phyloP scores from a whole-genome alignment of 2,797 vertebrate species.

The Rhinoraja longicauda region DNA sequence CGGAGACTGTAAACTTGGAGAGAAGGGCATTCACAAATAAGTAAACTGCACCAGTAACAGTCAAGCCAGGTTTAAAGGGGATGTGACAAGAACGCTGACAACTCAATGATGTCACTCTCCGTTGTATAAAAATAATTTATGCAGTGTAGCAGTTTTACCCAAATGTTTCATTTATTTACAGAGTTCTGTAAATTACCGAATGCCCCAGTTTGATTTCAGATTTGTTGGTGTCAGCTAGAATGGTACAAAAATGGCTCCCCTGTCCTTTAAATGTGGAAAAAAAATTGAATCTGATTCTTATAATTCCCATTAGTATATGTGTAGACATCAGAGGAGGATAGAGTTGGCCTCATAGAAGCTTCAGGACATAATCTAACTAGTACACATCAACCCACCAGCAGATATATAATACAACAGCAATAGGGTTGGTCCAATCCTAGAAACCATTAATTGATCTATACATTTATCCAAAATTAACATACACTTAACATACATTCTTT shows the following conservation, averaged over 20 bases:
- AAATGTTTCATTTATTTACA: neutral
- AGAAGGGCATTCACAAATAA: slow-evolving; percentile 18
- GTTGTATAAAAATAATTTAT: neutral
- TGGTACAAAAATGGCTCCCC: neutral
- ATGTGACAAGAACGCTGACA: neutral
- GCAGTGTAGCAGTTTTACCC: neutral
- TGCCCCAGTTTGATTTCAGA: neutral
- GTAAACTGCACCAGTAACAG: neutral
- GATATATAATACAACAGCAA: neutral
- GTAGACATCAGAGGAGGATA: neutral
- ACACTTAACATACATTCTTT: too few species aligned
- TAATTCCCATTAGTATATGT: neutral
- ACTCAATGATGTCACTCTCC: neutral
- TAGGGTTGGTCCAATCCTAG: neutral
- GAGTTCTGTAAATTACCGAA: neutral
- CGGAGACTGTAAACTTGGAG: neutral
- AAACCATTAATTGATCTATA: neutral
- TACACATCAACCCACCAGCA: neutral
- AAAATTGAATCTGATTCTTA: neutral
- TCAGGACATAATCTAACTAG: neutral
- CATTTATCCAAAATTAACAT: neutral
- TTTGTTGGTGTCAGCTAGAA: neutral
- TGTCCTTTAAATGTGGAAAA: neutral
- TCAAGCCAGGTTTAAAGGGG: neutral
- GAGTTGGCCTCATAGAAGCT: neutral